Base-by-base conservation (phyloP, 2,888 invertebrate species). In the Aleiodes testaceus region DNA sequence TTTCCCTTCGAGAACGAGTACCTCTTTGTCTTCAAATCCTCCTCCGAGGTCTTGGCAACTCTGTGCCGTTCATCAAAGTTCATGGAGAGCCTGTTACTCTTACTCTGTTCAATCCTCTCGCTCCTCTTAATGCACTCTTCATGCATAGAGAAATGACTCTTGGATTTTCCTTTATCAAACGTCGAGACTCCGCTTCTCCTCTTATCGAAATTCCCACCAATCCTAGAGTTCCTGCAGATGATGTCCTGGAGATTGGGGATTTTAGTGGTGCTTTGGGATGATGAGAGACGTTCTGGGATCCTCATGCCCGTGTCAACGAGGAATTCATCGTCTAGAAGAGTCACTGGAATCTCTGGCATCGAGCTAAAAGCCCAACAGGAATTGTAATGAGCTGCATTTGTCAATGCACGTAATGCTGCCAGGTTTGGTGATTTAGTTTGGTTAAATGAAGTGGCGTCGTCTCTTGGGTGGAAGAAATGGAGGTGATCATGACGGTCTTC, bases 341-440 rank as follows among this genome's bases (percentile, higher is more conserved):
- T 83, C 47, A 83, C 81, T 9, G 87, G 84, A 45, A 86, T 83
- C 72, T 85, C 84, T 3, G 86, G 85, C 84, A 85, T 82, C 49
- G 87, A 87, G 68, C 87, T 87, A 81, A 86, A 87, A 84, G 81
- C 81, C 87, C 86, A 87, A 82, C 84, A 85, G 66, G 84, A 82
- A 73, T 86, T 85, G 74, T 84, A 83, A 52, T 84, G 82, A 74
- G 80, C 82, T 18, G 80, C 79, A 65, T 75, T 79, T 5, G 80
- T 81, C 26, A 80, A 65, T 6, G 79, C 79, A 53, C 79, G 73
- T 6, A 81, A 74, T 44, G 78, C 79, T 7, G 79, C 75, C 36
- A 81, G 72, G 22, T 81, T 81, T 20, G 82, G 80, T 14, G 79
- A 16, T 20, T 69, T 66, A 30, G 59, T 36, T 12, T 22, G 47